Conservation (phyloP, 2,888 invertebrate genomes). For the Eilema depressum region DNA sequence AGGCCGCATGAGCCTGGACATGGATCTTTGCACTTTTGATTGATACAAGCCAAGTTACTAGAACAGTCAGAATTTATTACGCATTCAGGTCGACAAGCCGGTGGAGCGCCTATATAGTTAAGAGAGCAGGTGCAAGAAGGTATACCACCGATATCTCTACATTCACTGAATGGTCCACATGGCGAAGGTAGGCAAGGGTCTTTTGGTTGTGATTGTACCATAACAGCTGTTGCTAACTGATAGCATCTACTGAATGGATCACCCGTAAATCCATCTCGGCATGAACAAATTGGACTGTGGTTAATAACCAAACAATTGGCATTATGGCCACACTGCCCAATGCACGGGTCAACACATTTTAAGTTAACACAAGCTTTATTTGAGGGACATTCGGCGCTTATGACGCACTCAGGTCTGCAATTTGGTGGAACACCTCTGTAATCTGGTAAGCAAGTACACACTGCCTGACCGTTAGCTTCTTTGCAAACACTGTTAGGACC, state of each 20-base stretch:
- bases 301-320: constrained; percentile 91
- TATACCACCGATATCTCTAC: constrained; percentile 86
- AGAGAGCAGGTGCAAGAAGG: constrained; percentile 89
- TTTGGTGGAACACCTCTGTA: constrained; percentile 89
- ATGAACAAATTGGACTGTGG: constrained; percentile 91
- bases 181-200: constrained; percentile 89
- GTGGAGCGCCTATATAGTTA: constrained; percentile 90
- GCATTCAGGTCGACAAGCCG: constrained; percentile 90
- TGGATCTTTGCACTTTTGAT: constrained; percentile 92
- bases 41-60: constrained; percentile 91
- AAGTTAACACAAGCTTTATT: constrained; percentile 89
- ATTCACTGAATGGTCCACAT: constrained; percentile 90
- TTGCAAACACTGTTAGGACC: constrained; percentile 94
- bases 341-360: constrained; percentile 91
- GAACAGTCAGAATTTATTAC: constrained; percentile 92
- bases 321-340: constrained; percentile 91
- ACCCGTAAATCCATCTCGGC: constrained; percentile 87
- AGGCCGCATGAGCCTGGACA: constrained; percentile 93
- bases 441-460: constrained; percentile 90
- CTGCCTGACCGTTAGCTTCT: constrained; percentile 90
- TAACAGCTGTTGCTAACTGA: constrained; percentile 55
- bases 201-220: constrained; percentile 61
- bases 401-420: constrained; percentile 91
- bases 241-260: constrained; percentile 89
- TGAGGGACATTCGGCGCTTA: constrained; percentile 90